Evolutionary conservation across 2,113 vertebrate species (phyloP), one percentile per base, ranked within the genome.

Genomic region (Microtus montanus): DNA sequence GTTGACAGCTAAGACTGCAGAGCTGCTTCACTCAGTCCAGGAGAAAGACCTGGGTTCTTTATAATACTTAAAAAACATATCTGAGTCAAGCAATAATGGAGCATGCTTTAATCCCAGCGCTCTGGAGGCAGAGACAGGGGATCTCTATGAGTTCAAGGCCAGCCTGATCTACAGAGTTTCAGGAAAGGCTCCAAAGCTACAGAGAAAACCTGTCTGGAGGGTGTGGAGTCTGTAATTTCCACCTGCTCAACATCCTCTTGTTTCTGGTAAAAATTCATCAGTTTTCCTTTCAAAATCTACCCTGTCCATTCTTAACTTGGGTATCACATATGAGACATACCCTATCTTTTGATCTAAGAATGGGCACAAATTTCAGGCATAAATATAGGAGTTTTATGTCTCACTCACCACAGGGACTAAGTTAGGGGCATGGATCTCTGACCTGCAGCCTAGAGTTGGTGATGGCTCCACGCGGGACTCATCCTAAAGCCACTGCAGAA

Each of bases 11-110:
- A 38, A 71, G 17, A 52, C 10, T 19, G 26, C n/a, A 77, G 44
- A 85, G 14, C 7, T 66, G 54, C 47, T 79, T 80, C 64, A 1
- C 13, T 41, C 19, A 20, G 35, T 22, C 83, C 24, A 1, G 20
- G 8, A 44, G 35, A 58, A 6, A 7, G 0, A 66, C 38, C 66
- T 17, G 26, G 2, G 3, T 0, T n/a, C 19, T 35, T 54, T 14
- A 30, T 28, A 84, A 7, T 13, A 66, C 2, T 61, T 20, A 2
- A 8, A 33, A 52, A 13, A 5, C 41, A 54, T 17, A 7, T 58
- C 54, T 58, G 54, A 58, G 54, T 58, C 54, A 58, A 17, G 54
- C 3, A 3, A 4, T 58, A 4, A 17, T 58, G 17, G 54, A 5
- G 17, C 54, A 58, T 1, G 1, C 17, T 58, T 58, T 58, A 58